phyloP scores from a whole-genome alignment of 2,797 vertebrate species.

The Neosilurus mollespiculum region DNA sequence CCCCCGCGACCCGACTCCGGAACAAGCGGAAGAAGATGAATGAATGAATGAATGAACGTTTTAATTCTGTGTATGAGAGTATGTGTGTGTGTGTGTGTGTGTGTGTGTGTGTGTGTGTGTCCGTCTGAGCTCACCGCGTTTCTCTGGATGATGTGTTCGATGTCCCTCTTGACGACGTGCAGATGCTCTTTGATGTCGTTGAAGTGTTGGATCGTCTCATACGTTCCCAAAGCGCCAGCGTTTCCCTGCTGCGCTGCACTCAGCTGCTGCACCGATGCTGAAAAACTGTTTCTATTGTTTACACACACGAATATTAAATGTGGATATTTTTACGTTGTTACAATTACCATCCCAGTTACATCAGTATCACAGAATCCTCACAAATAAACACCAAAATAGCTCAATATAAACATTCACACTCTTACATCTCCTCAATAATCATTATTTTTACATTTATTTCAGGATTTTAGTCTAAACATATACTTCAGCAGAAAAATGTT shows the following conservation, averaged over 20 bases:
- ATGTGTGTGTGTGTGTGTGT: not conserved
- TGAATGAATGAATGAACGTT: too few species aligned
- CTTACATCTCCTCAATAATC: not conserved
- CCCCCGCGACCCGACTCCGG: too few species aligned
- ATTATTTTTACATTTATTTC: not conserved
- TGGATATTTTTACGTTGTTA: not conserved
- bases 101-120: not conserved
- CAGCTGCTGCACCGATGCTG: conserved; percentile 79
- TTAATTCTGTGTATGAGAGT: too few species aligned
- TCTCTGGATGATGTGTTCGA: conserved; percentile 85
- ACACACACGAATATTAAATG: conserved; percentile 4
- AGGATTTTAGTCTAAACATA: not conserved
- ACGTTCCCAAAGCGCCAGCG: conserved; percentile 70
- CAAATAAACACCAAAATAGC: not conserved
- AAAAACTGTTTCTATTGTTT: conserved; percentile 78
- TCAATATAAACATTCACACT: not conserved
- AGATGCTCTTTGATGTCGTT: conserved; percentile 96
- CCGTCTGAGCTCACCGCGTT: conserved; percentile 62
- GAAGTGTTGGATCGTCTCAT: conserved; percentile 93
- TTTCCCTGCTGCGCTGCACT: conserved; percentile 76
- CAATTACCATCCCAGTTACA: not conserved
- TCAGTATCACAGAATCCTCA: not conserved
- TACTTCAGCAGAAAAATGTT: not conserved
- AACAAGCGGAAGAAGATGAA: too few species aligned
- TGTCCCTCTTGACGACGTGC: conserved; percentile 85